Conservation (phyloP, 1,140 invertebrate species). For the Scaptomyza pallida region DNA sequence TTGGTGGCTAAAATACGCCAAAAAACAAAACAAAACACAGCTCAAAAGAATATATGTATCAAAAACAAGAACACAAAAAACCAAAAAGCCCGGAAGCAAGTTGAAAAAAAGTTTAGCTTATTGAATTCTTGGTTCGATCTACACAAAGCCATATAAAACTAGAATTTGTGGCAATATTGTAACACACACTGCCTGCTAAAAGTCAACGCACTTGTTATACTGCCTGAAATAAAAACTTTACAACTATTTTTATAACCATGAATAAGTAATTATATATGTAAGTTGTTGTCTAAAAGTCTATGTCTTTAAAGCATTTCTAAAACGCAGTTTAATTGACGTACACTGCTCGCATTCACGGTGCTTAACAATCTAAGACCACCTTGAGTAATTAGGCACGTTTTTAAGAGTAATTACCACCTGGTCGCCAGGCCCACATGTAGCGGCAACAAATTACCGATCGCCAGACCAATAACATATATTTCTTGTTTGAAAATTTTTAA, state of each 20-base stretch:
- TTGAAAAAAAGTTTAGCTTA: slow-evolving; percentile 66
- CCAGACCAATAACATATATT: slow-evolving; percentile 4
- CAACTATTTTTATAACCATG: background rate
- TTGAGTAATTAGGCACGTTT: slow-evolving; percentile 77
- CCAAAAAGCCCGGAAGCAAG: slow-evolving; percentile 58
- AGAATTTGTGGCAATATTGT: slow-evolving; percentile 20
- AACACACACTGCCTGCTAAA: slow-evolving; percentile 48
- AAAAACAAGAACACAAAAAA: slow-evolving; percentile 17
- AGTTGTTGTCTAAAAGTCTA: too few relatives aligned
- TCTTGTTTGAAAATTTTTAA: background rate
- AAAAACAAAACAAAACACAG: slow-evolving; percentile 46
- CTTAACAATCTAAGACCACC: slow-evolving; percentile 13
- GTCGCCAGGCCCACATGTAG: slow-evolving; percentile 46
- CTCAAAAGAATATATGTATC: slow-evolving; percentile 21
- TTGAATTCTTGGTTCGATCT: slow-evolving; percentile 75
- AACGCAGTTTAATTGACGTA: background rate
- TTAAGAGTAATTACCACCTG: slow-evolving; percentile 76
- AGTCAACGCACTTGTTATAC: slow-evolving; percentile 7
- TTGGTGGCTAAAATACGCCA: slow-evolving; percentile 57
- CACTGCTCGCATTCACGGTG: slow-evolving; percentile 21
- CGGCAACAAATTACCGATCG: slow-evolving; percentile 35
- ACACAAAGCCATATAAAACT: slow-evolving; percentile 43
- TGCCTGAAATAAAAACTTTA: background rate
- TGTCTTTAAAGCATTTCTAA: background rate
- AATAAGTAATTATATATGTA: background rate